A percentile compares a stretch with the other conserved stretches of the same genome.
Evolutionary conservation across 2,797 vertebrate species (phyloP).

Genomic region (Siniperca scherzeri): DNA sequence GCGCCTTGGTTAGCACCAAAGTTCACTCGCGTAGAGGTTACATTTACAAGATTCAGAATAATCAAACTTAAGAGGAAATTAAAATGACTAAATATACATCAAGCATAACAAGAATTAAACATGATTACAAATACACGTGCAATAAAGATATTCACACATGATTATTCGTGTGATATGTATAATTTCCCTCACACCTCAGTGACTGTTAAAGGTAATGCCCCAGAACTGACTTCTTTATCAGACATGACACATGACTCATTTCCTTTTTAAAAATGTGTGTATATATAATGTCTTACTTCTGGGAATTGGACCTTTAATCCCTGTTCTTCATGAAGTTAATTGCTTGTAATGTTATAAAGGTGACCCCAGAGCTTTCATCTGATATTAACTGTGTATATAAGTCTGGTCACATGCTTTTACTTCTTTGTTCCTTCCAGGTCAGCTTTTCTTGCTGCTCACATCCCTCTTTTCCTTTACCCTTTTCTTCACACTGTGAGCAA

Average conservation of each 20-base stretch:
- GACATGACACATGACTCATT: neutral
- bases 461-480: slow-evolving; percentile 93
- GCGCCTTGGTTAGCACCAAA: no score
- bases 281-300: neutral
- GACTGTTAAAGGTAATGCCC: neutral
- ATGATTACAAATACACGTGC: no score
- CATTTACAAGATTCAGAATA: no score
- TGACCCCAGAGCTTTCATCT: neutral
- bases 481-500: slow-evolving; percentile 99
- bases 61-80: no score
- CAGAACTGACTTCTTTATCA: neutral
- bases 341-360: neutral
- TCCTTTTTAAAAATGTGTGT: neutral
- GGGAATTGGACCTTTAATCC: neutral
- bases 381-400: neutral
- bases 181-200: neutral
- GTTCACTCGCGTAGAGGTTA: no score
- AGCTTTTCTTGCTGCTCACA: slow-evolving; percentile 84
- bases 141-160: no score
- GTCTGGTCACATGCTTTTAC: slow-evolving; percentile 2
- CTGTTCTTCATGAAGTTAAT: neutral
- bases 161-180: neutral
- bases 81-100: no score
- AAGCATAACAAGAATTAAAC: no score
- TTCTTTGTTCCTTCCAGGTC: slow-evolving; percentile 83